Evolutionary conservation across 2,888 invertebrate genomes (phyloP).

Genomic region (Trimorus sp.): DNA sequence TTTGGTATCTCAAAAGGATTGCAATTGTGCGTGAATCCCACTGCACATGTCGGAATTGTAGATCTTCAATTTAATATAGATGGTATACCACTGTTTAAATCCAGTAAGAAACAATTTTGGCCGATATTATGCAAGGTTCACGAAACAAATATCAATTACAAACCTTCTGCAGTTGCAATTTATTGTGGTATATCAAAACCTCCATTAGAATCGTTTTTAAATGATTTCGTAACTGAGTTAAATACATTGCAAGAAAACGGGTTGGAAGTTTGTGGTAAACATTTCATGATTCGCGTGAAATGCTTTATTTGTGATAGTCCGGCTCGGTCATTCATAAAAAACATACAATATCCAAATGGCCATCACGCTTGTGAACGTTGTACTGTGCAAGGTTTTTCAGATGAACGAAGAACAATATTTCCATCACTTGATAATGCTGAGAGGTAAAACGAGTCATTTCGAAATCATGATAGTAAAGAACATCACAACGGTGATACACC

Average conservation of each 20-base stretch:
- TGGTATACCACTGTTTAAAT: neutral
- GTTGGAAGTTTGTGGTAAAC: neutral
- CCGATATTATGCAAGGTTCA: neutral
- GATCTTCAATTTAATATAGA: too few species aligned
- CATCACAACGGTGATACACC: conserved; percentile 13
- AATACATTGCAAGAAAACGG: neutral
- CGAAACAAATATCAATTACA: neutral
- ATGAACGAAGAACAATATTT: neutral
- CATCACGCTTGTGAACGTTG: conserved; percentile 21
- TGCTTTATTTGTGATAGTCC: conserved; percentile 61
- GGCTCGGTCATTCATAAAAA: conserved; percentile 29
- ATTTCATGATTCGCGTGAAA: neutral
- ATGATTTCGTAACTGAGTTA: neutral
- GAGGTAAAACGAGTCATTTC: conserved; percentile 13
- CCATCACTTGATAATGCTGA: neutral
- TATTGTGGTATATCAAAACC: neutral
- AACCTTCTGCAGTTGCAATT: neutral
- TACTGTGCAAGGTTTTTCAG: neutral
- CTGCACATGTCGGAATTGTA: neutral
- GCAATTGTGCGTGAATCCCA: neutral
- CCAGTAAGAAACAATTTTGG: neutral
- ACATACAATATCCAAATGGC: conserved; percentile 10
- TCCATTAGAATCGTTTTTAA: neutral
- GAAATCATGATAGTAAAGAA: neutral
- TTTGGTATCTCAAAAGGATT: neutral